Base-by-base conservation (phyloP, 2,888 invertebrate genomes). In the Synanthedon formicaeformis region DNA sequence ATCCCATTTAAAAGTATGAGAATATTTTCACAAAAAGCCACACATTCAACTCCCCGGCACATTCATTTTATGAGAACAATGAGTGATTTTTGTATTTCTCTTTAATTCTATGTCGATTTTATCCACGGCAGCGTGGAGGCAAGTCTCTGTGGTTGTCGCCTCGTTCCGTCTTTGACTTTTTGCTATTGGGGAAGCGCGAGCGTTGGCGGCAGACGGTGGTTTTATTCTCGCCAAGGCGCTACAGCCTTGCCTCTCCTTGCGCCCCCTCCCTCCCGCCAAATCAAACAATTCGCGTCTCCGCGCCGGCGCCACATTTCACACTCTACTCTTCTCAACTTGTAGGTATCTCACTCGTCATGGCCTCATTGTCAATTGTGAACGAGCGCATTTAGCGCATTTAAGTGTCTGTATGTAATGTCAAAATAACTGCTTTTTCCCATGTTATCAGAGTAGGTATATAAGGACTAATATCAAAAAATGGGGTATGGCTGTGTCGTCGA, bases 31-130 rank as follows among this genome's bases (percentile, higher is more conserved):
- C 84, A 86, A 87, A 87, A 86, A 87, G 81, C 81, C 72, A 75
- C 82, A 86, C 86, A 85, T 86, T 85, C 86, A 85, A 84, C 81
- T 85, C 83, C 76, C 34, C 80, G 75, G 85, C 86, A 86, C 86
- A 87, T 87, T 87, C 85, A 87, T 87, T 87, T 86, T 84, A 85
- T 84, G 86, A 85, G 86, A 87, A 87, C 86, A 86, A 86, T 87
- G 86, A 86, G 81, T 84, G 84, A 86, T 84, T 87, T 87, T 87
- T 86, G 86, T 87, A 82, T 83, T 86, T 86, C 80, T 80, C 78
- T 87, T 86, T 86, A 82, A 80, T 85, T 86, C 84, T 86, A 86
- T 86, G 85, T 86, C 86, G 86, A 86, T 86, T 85, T 85, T 85
- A 85, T 86, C 84, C 84, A 75, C 71, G 71, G 75, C 78, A 71